phyloP scores from a whole-genome alignment of 2,888 invertebrate genomes.

The Lepidonotus clava region DNA sequence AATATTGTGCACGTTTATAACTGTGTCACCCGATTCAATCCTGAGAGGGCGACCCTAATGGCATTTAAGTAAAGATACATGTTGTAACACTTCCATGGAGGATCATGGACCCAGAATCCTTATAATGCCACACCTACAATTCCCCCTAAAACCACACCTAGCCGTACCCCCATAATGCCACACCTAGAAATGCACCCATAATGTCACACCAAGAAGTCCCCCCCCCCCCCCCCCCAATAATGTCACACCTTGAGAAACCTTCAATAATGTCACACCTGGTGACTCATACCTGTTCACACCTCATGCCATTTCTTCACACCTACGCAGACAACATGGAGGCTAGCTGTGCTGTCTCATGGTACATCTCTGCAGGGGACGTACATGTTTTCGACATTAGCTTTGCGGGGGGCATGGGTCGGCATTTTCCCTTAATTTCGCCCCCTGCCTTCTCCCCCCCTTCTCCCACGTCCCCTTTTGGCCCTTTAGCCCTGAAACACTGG shows the following conservation, averaged over 20 bases:
- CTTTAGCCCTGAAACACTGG: background rate
- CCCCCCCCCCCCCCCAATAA: background rate
- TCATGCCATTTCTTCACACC: background rate
- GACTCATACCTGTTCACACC: background rate
- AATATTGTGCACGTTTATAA: too few species aligned
- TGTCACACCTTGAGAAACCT: background rate
- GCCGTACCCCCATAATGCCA: too few species aligned
- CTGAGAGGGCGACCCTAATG: too few species aligned
- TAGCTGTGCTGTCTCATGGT: background rate
- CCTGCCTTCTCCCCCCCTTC: background rate
- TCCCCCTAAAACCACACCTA: too few species aligned
- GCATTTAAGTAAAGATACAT: too few species aligned
- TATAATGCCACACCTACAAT: too few species aligned
- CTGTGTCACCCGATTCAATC: too few species aligned
- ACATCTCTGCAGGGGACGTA: background rate
- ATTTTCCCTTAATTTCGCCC: background rate
- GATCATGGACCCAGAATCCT: too few species aligned
- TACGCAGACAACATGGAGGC: background rate
- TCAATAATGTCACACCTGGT: background rate
- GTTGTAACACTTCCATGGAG: too few species aligned
- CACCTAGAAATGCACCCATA: too few species aligned
- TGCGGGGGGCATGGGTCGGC: background rate
- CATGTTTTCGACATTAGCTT: constrained; percentile 8
- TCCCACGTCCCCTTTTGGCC: background rate
- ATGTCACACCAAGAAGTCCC: too few species aligned